phyloP scores from a whole-genome alignment of 2,113 vertebrate genomes.

The Patagioenas fasciata region DNA sequence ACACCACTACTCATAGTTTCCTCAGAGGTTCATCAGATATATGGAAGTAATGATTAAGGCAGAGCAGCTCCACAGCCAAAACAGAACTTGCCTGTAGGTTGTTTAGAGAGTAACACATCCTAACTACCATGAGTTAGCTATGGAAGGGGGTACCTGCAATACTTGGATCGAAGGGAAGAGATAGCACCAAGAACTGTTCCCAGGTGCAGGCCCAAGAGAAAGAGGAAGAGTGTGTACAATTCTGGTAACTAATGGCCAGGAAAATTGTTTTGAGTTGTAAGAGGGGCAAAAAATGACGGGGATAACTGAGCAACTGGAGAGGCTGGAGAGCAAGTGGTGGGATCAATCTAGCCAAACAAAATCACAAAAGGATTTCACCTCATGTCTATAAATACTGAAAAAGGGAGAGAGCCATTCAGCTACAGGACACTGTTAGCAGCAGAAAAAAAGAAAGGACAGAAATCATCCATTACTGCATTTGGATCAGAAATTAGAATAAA shows the following conservation, averaged over 20 bases:
- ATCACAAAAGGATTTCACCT: slow-evolving; percentile 52
- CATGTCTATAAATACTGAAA: slow-evolving; percentile 35
- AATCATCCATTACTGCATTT: neutral
- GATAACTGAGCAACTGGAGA: slow-evolving; percentile 18
- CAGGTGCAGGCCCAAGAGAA: neutral
- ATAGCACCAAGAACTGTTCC: neutral
- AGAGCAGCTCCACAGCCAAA: neutral
- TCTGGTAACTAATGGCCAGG: neutral
- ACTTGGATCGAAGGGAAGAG: neutral
- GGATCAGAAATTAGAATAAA: neutral
- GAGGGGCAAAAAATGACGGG: slow-evolving; percentile 5
- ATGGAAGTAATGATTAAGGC: neutral
- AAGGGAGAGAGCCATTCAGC: neutral
- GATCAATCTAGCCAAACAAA: slow-evolving; percentile 64
- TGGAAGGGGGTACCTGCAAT: neutral
- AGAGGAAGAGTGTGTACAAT: neutral
- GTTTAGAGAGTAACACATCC: neutral
- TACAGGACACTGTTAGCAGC: neutral
- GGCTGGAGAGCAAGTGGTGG: slow-evolving; percentile 44
- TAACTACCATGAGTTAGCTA: neutral
- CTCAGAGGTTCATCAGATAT: neutral
- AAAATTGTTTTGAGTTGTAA: slow-evolving; percentile 28
- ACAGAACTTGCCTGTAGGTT: neutral
- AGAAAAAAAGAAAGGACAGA: neutral
- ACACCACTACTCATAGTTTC: rapidly evolving